A percentile compares a stretch with the other conserved stretches of the same genome.
phyloP scores from a whole-genome alignment of 2,888 invertebrate species.

The Crematogaster levior region DNA sequence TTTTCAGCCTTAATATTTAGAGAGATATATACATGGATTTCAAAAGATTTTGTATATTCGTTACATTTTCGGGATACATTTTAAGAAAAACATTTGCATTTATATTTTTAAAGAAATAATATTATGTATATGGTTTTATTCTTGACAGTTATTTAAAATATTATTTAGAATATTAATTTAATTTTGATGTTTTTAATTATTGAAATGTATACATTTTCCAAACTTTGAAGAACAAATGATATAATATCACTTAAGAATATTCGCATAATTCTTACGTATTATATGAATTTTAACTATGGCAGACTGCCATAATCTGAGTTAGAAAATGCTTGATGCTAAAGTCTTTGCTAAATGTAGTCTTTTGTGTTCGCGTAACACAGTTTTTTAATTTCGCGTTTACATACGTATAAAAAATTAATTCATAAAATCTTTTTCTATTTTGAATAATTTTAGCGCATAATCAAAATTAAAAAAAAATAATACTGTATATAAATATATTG shows the following conservation, averaged over 20 bases:
- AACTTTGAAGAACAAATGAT: background rate
- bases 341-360: constrained; percentile 65
- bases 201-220: background rate
- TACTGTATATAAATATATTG: background rate
- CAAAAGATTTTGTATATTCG: background rate
- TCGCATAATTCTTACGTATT: constrained; percentile 13
- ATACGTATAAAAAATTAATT: constrained; percentile 55
- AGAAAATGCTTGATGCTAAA: constrained; percentile 64
- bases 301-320: constrained; percentile 60
- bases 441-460: constrained; percentile 61
- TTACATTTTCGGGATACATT: background rate
- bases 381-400: constrained; percentile 56
- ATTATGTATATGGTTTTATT: background rate
- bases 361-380: constrained; percentile 57
- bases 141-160: background rate
- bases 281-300: constrained; percentile 64
- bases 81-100: background rate
- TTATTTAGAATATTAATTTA: constrained; percentile 8
- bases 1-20: background rate
- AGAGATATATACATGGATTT: background rate
- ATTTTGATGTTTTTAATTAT: background rate
- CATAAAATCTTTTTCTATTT: constrained; percentile 59
- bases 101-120: background rate
- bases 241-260: background rate
- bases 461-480: constrained; percentile 40